These are phyloP conservation scores for Sebastes schlegelii DNA, from an alignment of 2,113 vertebrate genomes.

Conservation along the genomic window DNA sequence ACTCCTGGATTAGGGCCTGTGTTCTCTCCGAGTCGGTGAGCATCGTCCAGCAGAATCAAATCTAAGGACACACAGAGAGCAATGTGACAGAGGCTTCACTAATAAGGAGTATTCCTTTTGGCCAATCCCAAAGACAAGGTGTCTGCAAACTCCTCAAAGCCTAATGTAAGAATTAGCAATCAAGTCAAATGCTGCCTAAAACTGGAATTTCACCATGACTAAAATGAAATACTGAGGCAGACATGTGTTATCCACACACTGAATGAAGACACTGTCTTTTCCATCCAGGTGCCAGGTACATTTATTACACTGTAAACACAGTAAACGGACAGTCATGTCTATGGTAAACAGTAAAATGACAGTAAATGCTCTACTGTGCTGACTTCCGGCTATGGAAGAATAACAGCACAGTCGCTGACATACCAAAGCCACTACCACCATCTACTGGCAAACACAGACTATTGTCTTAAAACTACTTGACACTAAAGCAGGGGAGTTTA, in stretches of 20 bases:
- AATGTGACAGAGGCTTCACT: neutral
- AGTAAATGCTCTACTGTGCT: too few species aligned
- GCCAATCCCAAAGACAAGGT: neutral
- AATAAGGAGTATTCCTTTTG: neutral
- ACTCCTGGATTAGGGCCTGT: slow-evolving; percentile 87
- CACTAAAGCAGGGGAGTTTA: too few species aligned
- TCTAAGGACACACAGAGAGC: slow-evolving; percentile 73
- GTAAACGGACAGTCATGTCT: too few species aligned
- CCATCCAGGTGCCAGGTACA: too few species aligned
- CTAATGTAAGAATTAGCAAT: neutral
- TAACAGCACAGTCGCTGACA: too few species aligned
- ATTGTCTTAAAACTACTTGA: too few species aligned
- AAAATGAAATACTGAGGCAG: slow-evolving; percentile 34
- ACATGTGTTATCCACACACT: neutral
- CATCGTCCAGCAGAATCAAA: slow-evolving; percentile 86
- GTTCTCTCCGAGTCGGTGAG: slow-evolving; percentile 87
- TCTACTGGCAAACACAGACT: too few species aligned
- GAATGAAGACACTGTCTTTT: too few species aligned
- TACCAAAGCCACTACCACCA: too few species aligned
- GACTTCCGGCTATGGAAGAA: too few species aligned
- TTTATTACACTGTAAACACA: too few species aligned
- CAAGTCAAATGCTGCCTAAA: neutral
- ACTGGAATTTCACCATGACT: slow-evolving; percentile 75
- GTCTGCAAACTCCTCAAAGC: neutral
- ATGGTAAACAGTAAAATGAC: too few species aligned